Evolutionary conservation across 2,113 vertebrate species (phyloP).

Genomic region (Etheostoma cragini): DNA sequence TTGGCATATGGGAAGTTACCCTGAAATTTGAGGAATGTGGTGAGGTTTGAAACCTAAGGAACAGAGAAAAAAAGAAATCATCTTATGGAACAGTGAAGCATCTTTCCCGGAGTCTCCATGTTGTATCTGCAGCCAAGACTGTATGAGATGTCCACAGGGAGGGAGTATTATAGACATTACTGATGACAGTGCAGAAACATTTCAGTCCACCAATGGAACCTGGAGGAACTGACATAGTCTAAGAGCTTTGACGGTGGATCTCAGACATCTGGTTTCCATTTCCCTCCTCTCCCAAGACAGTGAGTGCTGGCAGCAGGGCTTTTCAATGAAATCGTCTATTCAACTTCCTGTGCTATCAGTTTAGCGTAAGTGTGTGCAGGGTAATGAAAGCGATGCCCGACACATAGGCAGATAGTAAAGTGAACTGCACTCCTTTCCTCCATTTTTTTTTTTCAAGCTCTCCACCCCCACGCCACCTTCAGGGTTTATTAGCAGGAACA

Average conservation of each 20-base stretch:
- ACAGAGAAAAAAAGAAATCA: slow-evolving; percentile 50
- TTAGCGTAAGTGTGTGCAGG: slow-evolving; percentile 64
- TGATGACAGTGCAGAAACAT: slow-evolving; percentile 80
- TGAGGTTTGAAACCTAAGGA: slow-evolving; percentile 75
- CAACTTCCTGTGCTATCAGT: slow-evolving; percentile 79
- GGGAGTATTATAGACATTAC: slow-evolving; percentile 62
- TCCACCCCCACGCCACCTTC: slow-evolving; percentile 49
- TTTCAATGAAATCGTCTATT: slow-evolving; percentile 81
- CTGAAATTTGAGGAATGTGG: slow-evolving; percentile 81
- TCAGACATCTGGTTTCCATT: slow-evolving; percentile 83
- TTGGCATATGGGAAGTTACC: slow-evolving; percentile 81
- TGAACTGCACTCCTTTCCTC: slow-evolving; percentile 24
- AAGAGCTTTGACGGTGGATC: slow-evolving; percentile 81
- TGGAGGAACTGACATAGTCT: slow-evolving; percentile 79
- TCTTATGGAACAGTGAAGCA: slow-evolving; percentile 53
- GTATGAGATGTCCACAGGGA: slow-evolving; percentile 64
- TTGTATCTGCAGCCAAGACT: slow-evolving; percentile 56
- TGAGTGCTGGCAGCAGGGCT: slow-evolving; percentile 72
- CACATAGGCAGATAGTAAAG: slow-evolving; percentile 53
- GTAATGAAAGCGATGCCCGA: slow-evolving; percentile 44
- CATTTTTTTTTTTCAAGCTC: neutral
- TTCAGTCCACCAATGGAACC: slow-evolving; percentile 70
- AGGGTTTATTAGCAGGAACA: slow-evolving; percentile 72
- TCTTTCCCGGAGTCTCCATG: slow-evolving; percentile 62
- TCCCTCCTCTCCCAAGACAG: slow-evolving; percentile 78